A percentile compares a stretch with the other conserved stretches of the same genome.
phyloP scores from a whole-genome alignment of 2,113 vertebrate genomes.

The Ramphastos sulfuratus region DNA sequence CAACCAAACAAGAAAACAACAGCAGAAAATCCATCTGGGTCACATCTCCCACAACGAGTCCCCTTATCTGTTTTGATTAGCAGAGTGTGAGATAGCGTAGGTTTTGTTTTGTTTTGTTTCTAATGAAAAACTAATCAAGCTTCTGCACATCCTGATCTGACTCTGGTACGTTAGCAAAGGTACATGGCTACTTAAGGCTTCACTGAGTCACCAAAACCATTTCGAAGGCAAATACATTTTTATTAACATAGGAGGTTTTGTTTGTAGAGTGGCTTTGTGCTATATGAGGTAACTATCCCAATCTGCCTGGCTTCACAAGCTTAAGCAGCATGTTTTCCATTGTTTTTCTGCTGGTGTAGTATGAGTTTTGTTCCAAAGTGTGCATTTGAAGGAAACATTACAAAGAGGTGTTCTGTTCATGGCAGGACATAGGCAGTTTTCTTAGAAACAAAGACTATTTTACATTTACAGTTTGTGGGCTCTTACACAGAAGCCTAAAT shows the following conservation, averaged over 20 bases:
- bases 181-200: neutral
- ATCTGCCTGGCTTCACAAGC: neutral
- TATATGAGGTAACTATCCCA: neutral
- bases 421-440: neutral
- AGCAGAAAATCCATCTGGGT: neutral
- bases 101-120: neutral
- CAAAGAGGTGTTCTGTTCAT: neutral
- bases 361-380: neutral
- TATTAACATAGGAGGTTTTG: neutral
- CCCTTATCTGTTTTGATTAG: neutral
- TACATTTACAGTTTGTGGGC: neutral
- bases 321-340: neutral
- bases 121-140: neutral
- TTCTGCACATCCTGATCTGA: neutral
- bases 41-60: neutral
- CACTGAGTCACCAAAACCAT: neutral
- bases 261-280: neutral
- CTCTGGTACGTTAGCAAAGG: neutral
- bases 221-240: neutral
- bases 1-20: too few relatives aligned
- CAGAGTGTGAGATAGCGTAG: neutral
- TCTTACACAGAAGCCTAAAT: neutral
- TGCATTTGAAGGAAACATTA: neutral
- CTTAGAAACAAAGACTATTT: neutral
- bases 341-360: neutral